Conservation (phyloP, 2,888 invertebrate species). For the Vanessa cardui region DNA sequence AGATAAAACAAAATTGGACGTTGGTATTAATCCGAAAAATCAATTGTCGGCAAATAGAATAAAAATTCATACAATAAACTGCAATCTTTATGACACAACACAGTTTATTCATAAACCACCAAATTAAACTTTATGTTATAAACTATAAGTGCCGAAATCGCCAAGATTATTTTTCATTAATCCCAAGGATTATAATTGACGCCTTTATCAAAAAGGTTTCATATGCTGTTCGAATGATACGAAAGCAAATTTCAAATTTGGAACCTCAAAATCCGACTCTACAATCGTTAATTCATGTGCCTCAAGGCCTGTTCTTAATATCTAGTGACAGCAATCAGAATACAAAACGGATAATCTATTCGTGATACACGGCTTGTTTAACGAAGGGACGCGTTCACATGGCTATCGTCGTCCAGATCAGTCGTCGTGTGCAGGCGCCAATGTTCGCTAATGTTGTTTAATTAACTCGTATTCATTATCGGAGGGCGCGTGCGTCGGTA, state of each 20-base stretch:
- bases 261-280: not conserved
- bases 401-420: constrained; percentile 65
- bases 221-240: too few species aligned
- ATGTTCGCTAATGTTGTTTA: constrained; percentile 79
- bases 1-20: too few species aligned
- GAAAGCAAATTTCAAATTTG: not conserved
- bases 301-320: constrained; percentile 33
- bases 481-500: constrained; percentile 58
- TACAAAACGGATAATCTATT: constrained; percentile 45
- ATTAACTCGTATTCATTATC: constrained; percentile 82
- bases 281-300: constrained; percentile 24
- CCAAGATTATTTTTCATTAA: too few species aligned
- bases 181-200: too few species aligned
- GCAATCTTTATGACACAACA: too few species aligned
- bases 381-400: constrained; percentile 57
- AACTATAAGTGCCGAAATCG: too few species aligned
- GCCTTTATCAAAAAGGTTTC: too few species aligned
- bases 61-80: too few species aligned
- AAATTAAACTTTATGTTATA: too few species aligned
- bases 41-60: too few species aligned
- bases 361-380: constrained; percentile 53
- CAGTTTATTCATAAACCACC: too few species aligned
- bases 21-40: too few species aligned
- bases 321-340: constrained; percentile 36
- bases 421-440: constrained; percentile 76